These are phyloP conservation scores for Heteractis magnifica DNA, from an alignment of 92 coral and sea anemone species.

Conservation along the genomic window DNA sequence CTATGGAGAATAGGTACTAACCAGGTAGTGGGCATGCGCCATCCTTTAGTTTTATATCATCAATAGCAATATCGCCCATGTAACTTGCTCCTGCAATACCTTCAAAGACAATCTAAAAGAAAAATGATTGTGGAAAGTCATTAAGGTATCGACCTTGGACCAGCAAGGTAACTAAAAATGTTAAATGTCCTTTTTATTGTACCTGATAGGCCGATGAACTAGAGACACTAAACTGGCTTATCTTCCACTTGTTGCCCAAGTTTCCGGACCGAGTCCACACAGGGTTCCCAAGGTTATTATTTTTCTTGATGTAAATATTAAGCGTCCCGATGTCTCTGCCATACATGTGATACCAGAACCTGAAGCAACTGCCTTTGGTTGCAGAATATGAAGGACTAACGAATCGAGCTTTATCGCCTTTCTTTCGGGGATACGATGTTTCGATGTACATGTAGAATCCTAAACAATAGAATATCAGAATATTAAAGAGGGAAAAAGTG, in stretches of 20 bases:
- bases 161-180: neutral
- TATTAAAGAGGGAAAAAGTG: too few species aligned
- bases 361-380: conserved; percentile 77
- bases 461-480: neutral
- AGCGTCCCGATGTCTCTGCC: conserved; percentile 71
- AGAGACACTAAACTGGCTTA: conserved; percentile 63
- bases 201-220: conserved; percentile 61
- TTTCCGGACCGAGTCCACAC: conserved; percentile 70
- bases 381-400: conserved; percentile 60
- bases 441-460: neutral
- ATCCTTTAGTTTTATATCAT: conserved; percentile 62
- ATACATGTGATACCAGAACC: conserved; percentile 95
- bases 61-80: conserved; percentile 83
- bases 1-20: neutral
- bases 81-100: conserved; percentile 73
- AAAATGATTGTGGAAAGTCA: neutral
- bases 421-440: conserved; percentile 37
- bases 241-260: conserved; percentile 80
- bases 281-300: conserved; percentile 21
- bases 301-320: conserved; percentile 49
- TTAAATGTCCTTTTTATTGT: neutral
- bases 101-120: conserved; percentile 67
- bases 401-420: conserved; percentile 74
- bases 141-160: neutral
- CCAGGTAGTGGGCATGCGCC: conserved; percentile 86